Base-by-base conservation (phyloP, 2,797 vertebrate genomes). In the Gymnoscopelus braueri region DNA sequence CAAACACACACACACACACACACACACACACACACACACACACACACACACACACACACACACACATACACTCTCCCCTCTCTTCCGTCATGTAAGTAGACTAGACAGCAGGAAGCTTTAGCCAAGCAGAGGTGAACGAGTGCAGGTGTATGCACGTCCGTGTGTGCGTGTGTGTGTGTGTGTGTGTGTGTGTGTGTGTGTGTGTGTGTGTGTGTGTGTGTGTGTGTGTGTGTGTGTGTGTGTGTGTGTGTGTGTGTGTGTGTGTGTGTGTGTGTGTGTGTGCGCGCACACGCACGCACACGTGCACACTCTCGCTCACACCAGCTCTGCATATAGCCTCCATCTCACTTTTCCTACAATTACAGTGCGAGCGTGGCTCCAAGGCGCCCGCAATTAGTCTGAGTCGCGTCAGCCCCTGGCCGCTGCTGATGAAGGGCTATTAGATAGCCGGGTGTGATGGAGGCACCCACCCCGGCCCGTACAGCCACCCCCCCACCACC, bases 371-470 rank as follows among this genome's bases (percentile, higher is more conserved):
- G 75, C 69, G 64, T 78, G 65, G 83, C 82, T 90, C 75, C 69
- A 81, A 86, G 88, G 89, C 67, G 14, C 81, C 32, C 59, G 77
- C 89, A 92, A 92, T 93, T 91, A 93, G 24, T 83, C 83, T 79
- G 85, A 91, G 85, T 89, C 88, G 90, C 78, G 75, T 86, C 82
- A 75, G 75, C 5, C 72, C 66, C 70, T 63, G 84, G 80, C 76
- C 68, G 70, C 78, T 77, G 79, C 78, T 83, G 86, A 90, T 90
- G 86, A 85, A 69, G 74, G 81, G 86, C 84, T 84, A 79, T 88
- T 90, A 90, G 74, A 78, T 76, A 66, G 81, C 72, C 72, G 26
- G 72, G 74, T 72, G 77, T 80, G 89, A 88, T 75, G 78, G 81
- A 88, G 87, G 81, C 79, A 66, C 68, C 83, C 69, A 72, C 70